Base-by-base conservation (phyloP, 2,113 vertebrate genomes). In the Heterocephalus glaber region DNA sequence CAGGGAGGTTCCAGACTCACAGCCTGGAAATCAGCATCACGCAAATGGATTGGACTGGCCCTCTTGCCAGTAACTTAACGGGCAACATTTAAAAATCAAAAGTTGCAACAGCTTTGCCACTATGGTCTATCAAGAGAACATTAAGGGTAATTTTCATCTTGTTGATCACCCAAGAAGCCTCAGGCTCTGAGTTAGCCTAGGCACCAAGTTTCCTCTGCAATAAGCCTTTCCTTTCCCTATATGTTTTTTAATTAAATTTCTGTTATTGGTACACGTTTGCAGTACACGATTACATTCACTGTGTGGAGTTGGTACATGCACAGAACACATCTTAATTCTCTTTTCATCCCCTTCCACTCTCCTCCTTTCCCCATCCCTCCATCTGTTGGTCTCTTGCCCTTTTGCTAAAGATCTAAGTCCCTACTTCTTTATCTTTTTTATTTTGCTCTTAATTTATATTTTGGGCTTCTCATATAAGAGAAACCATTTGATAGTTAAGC, bases 1-100 rank as follows among this genome's bases (percentile, higher is more conserved):
- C 2, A 3, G 9, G 33, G 9, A 49, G 28, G 47, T 22, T 58
- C 19, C 70, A 47, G 47, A 58, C 3, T 0, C 11, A 84, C 0
- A 2, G 33, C 28, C 47, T 41, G 30, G 81, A 72, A 72, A 35
- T 16, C 3, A 49, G 52, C 8, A 28, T 60, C 54, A 60, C 41
- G 13, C 56, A 80, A 74, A 38, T 3, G 11, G 38, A 16, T 2
- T 52, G 68, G 28, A 4, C 33, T 14, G 4, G n/a, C 11, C 1
- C 7, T n/a, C 86, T 5, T 56, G n/a, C 28, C 52, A 56, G 47
- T 24, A 38, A 72, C 44, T 58, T n/a, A 80, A n/a, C 3, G 56
- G 66, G 74, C 3, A 47, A 24, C 30, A 38, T 38, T 76, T 44
- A 22, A 81, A 92, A 85, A 28, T 24, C 26, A 74, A 33, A 72